Evolutionary conservation across 2,113 vertebrate species (phyloP), one percentile per base, ranked within the genome.

Genomic region (Apeltes quadracus): DNA sequence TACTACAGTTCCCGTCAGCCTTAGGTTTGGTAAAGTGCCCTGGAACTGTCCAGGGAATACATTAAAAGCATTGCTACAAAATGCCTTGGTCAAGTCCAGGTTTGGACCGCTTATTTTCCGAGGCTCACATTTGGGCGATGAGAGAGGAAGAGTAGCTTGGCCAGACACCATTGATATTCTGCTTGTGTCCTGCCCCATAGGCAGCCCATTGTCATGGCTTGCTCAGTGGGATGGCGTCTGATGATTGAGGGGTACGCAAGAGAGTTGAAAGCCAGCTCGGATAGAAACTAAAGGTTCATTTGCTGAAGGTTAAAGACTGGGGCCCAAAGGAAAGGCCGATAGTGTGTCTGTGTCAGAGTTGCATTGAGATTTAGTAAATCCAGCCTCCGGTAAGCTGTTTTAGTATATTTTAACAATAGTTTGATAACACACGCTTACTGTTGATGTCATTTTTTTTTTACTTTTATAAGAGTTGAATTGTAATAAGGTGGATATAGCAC

Each of bases 161-260:
- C 83, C 84, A 63, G 77, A 61, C 75, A 72, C 51, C 71, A 90
- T 92, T 92, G 88, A 87, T 92, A 92, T 92, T 92, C 89, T 36
- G 65, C 62, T 27, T 53, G 84, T 79, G 89, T 89, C 57, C 61
- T 50, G 62, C 88, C 86, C 89, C 82, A 89, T 89, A 89, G 89
- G 87, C 87, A 88, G 84, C 74, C 84, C 80, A 87, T 90, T 91
- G 89, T 89, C 85, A 88, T 81, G 76, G 82, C 78, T 73, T 7
- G 39, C 85, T 83, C 85, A 69, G 80, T 73, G 82, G 88, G 84
- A 76, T 81, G 72, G 87, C 64, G 62, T 88, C 79, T 83, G 83
- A 91, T 91, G 84, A 88, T 84, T 79, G 87, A 88, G 79, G 78
- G 79, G 36, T 83, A 62, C 84, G 72, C 64, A 76, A 67, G 44